These are phyloP conservation scores for Acrobasis suavella DNA, from an alignment of 2,888 invertebrate genomes.

Conservation along the genomic window DNA sequence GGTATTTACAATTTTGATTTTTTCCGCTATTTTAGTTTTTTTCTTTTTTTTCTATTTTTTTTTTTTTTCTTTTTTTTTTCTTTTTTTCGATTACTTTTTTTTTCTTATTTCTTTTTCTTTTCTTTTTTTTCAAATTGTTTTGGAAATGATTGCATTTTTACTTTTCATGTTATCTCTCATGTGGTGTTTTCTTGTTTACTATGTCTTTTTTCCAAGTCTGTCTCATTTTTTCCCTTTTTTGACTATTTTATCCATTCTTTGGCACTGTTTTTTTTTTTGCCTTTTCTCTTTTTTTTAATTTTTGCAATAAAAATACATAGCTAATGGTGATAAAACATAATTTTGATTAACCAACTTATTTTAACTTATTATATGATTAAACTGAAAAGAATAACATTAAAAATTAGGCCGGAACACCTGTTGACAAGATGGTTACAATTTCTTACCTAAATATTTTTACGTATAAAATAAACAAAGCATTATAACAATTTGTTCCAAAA, in stretches of 20 bases:
- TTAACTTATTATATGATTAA: no score
- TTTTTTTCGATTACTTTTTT: constrained; percentile 2
- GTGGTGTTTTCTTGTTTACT: no score
- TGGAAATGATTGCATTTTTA: no score
- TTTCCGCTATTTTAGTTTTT: no score
- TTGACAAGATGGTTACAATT: neutral
- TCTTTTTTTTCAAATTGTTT: neutral
- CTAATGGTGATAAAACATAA: neutral
- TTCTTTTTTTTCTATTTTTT: no score
- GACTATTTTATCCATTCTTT: neutral
- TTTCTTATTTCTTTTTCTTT: constrained; percentile 23
- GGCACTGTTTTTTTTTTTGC: constrained; percentile 6
- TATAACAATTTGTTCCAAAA: no score
- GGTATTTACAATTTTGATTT: no score
- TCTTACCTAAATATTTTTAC: neutral
- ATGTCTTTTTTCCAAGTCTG: no score
- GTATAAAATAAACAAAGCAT: no score
- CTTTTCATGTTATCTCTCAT: no score
- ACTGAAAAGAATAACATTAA: neutral
- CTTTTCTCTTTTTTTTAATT: constrained; percentile 16
- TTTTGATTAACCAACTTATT: no score
- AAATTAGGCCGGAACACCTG: constrained; percentile 1
- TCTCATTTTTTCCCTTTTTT: constrained; percentile 15
- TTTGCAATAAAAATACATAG: neutral
- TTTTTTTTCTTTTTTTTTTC: no score